Percentiles rank a stretch among this genome's conserved stretches.
Conservation (phyloP, 2,888 invertebrate species). For the Molorchus minor region DNA sequence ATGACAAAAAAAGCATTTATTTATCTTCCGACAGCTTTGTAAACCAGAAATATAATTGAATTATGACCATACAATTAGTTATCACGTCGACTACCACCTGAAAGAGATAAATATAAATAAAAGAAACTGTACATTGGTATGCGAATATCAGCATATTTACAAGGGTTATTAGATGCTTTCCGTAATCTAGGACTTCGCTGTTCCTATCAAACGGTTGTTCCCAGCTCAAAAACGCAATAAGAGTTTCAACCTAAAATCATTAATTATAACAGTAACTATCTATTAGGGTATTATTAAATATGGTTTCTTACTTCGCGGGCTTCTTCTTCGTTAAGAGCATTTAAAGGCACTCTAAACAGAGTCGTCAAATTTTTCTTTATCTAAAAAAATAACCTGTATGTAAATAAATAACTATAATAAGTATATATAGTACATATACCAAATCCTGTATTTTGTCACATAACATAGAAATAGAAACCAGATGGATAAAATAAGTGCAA, state of each 20-base stretch:
- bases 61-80: conserved; percentile 33
- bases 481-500: background rate
- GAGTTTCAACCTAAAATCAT: conserved; percentile 31
- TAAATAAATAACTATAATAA: background rate
- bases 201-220: conserved; percentile 25
- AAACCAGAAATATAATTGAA: conserved; percentile 31
- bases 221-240: conserved; percentile 29
- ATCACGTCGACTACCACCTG: conserved; percentile 27
- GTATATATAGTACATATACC: background rate
- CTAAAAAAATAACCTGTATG: conserved; percentile 14
- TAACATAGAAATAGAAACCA: background rate
- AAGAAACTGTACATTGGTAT: background rate
- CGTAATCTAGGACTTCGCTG: conserved; percentile 21
- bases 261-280: background rate
- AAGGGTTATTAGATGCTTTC: conserved; percentile 17
- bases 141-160: conserved; percentile 23
- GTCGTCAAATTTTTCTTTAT: conserved; percentile 15
- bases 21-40: background rate
- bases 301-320: conserved; percentile 25
- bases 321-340: conserved; percentile 27
- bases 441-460: background rate
- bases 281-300: background rate
- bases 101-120: conserved; percentile 17
- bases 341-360: conserved; percentile 27
- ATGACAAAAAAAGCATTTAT: background rate